phyloP scores from a whole-genome alignment of 2,797 vertebrate genomes.

The Spea hammondii region DNA sequence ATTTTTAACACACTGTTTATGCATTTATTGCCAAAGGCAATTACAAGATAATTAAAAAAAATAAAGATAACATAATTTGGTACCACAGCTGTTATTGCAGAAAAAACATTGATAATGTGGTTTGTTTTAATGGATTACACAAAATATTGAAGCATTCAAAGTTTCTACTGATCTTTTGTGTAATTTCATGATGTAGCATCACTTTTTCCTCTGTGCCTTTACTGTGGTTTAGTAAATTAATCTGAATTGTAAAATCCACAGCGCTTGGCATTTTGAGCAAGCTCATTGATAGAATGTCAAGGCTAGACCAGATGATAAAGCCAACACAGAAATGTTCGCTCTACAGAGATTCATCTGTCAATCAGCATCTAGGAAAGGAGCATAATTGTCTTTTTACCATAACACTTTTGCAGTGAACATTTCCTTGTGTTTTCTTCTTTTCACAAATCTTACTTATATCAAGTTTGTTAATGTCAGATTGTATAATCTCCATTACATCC shows the following conservation, averaged over 20 bases:
- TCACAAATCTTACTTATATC: not conserved
- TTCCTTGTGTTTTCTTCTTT: not conserved
- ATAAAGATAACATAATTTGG: slow-evolving; percentile 18
- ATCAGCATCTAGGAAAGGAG: slow-evolving; percentile 17
- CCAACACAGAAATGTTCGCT: slow-evolving; percentile 19
- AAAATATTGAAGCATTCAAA: slow-evolving; percentile 23
- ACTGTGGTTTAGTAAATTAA: slow-evolving; percentile 33
- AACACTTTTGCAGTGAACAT: not conserved
- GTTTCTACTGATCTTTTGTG: slow-evolving; percentile 22
- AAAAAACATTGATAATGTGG: slow-evolving; percentile 36
- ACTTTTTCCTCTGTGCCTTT: slow-evolving; percentile 22
- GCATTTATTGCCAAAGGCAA: slow-evolving; percentile 24
- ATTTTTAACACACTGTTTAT: slow-evolving; percentile 28
- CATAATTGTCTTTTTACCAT: not conserved
- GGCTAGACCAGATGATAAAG: slow-evolving; percentile 17
- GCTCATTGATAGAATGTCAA: slow-evolving; percentile 18
- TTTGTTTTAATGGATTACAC: slow-evolving; percentile 40
- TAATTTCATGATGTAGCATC: slow-evolving; percentile 19
- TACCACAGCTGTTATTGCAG: not conserved
- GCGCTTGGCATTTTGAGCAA: not conserved
- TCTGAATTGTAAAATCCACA: slow-evolving; percentile 24
- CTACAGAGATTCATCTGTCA: slow-evolving; percentile 40
- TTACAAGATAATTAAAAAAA: slow-evolving; percentile 31
- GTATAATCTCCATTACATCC: not conserved
- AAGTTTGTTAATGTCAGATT: not conserved